Evolutionary conservation across 2,113 vertebrate species (phyloP).

Genomic region (Craseonycteris thonglongyai): DNA sequence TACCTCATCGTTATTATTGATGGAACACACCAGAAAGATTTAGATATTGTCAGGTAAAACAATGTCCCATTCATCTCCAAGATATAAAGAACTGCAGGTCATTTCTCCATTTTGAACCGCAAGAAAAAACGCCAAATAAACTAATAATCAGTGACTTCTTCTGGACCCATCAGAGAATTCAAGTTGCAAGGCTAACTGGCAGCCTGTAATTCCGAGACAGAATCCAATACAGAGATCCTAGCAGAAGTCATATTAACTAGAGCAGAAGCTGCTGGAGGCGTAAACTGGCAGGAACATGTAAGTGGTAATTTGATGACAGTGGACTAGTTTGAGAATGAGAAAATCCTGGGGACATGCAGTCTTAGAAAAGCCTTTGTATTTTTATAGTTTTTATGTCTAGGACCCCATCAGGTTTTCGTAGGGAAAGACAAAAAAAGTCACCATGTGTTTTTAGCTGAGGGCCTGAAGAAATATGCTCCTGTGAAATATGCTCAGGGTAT

Average conservation of each 20-base stretch:
- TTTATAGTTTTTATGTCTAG: not conserved
- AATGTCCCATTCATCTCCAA: not conserved
- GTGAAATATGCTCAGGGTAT: not conserved
- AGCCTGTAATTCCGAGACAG: not conserved
- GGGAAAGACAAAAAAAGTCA: not conserved
- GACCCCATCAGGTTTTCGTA: not conserved
- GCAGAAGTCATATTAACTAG: not conserved
- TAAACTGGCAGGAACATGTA: not conserved
- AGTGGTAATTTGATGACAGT: not conserved
- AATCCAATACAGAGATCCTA: not conserved
- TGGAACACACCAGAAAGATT: not conserved
- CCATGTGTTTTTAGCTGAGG: not conserved
- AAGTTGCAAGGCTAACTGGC: not conserved
- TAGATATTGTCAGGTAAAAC: not conserved
- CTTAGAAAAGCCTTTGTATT: not conserved
- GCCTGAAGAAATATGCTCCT: not conserved
- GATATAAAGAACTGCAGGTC: not conserved
- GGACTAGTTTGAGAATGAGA: not conserved
- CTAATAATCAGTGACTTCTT: not conserved
- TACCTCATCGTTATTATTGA: not conserved
- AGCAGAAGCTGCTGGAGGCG: not conserved
- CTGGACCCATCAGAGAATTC: not conserved
- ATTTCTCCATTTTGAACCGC: fast-evolving
- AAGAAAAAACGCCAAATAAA: not conserved
- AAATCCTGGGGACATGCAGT: not conserved